Evolutionary conservation across 2,888 invertebrate species (phyloP), one percentile per base, ranked within the genome.

Genomic region (Lordiphosa fenestrarum): DNA sequence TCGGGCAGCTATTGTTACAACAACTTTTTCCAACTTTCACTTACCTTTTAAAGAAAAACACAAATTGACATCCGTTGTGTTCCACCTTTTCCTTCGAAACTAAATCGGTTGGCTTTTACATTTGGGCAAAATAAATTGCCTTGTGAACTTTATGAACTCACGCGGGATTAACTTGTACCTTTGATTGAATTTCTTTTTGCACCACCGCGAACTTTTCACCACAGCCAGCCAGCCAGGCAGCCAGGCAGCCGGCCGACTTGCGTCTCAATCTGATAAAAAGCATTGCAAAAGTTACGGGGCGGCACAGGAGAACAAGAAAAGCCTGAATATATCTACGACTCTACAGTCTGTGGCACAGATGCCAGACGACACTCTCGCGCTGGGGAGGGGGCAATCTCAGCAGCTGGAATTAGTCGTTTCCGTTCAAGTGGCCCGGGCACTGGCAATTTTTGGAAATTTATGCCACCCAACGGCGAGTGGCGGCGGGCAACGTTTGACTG

Each of bases 101-200:
- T 39, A 58, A 54, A 40, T 30, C 61, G 58, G 51, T 58, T 36
- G 61, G 64, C 60, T 83, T 71, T 66, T 70, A 67, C 41, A 55
- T 59, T 49, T 47, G 53, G 59, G 66, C 66, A 44, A 81, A 51
- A 80, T 74, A 84, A 80, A 80, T 84, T 80, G 85, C 70, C 66
- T 70, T 73, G 73, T 69, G 81, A 81, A 83, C 85, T 86, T 83
- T 76, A 86, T 86, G 86, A 83, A 83, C 85, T 82, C 83, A 84
- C 86, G 85, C 85, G 85, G 83, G 83, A 83, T 86, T 86, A 85
- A 84, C 70, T 83, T 83, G 83, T 84, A 80, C 84, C 81, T 84
- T 85, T 81, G 85, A 80, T 80, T 80, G 80, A 80, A 80, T 85
- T 80, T 81, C 77, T 84, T 80, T 81, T 65, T 54, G 63, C 54